Evolutionary conservation across 2,888 invertebrate genomes (phyloP).

Genomic region (Limnephilus rhombicus): DNA sequence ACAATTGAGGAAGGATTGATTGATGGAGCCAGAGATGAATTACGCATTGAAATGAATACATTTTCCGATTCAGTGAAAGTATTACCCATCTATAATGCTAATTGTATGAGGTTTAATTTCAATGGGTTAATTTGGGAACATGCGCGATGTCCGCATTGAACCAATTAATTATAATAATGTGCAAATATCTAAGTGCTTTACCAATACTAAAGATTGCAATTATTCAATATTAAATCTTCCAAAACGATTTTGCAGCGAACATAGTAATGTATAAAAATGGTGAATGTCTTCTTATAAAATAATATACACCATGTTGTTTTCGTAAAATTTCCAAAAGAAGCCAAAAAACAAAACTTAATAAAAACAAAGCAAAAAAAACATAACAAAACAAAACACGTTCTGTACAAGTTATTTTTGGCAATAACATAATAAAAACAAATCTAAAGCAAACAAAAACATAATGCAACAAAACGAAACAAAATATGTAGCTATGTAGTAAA

Average conservation of each 20-base stretch:
- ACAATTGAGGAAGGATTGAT: conserved; percentile 35
- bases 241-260: neutral
- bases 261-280: too few relatives aligned
- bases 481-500: too few relatives aligned
- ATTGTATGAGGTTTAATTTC: neutral
- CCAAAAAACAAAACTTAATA: too few relatives aligned
- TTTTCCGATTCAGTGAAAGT: neutral
- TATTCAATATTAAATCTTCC: neutral
- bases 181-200: neutral
- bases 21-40: conserved; percentile 35
- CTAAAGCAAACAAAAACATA: too few relatives aligned
- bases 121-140: neutral
- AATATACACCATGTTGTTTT: too few relatives aligned
- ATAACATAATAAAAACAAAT: too few relatives aligned
- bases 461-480: too few relatives aligned
- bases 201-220: neutral
- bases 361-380: too few relatives aligned
- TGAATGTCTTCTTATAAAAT: too few relatives aligned
- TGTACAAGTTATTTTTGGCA: too few relatives aligned
- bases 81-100: neutral
- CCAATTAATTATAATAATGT: neutral
- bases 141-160: neutral
- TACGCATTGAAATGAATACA: conserved; percentile 33
- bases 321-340: too few relatives aligned
- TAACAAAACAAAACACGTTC: too few relatives aligned